Evolutionary conservation across 35 echinoderm and acorn worm species (phyloP).

Genomic region (Chiridota heheva): DNA sequence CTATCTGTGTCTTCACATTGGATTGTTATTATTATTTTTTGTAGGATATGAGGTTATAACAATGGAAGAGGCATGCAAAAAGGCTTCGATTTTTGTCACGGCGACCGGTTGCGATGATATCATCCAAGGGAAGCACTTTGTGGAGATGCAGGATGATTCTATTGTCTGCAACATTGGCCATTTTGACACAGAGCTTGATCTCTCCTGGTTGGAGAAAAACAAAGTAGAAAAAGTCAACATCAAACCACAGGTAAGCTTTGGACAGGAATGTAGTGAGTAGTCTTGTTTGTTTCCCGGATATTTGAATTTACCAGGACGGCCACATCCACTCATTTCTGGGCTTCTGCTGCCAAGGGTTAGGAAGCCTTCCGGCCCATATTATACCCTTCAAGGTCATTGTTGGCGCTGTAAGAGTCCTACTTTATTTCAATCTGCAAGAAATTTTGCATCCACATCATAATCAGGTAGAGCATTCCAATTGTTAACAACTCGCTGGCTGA

Average conservation of each 20-base stretch:
- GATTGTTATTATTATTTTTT: too few relatives aligned
- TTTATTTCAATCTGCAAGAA: neutral
- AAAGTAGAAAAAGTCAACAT: conserved; percentile 68
- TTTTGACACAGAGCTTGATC: conserved; percentile 96
- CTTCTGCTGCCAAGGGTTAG: too few relatives aligned
- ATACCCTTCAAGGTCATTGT: too few relatives aligned
- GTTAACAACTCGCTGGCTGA: too few relatives aligned
- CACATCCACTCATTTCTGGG: too few relatives aligned
- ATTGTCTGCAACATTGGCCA: conserved; percentile 99
- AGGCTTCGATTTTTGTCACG: conserved; percentile 84
- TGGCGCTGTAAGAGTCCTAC: neutral
- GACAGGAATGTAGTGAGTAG: neutral
- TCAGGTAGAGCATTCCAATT: too few relatives aligned
- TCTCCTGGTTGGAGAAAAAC: conserved; percentile 77
- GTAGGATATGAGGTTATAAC: conserved; percentile 93
- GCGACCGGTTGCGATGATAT: conserved; percentile 89
- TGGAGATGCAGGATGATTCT: conserved; percentile 79
- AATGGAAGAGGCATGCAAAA: conserved; percentile 84
- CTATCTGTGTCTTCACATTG: too few relatives aligned
- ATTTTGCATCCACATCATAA: too few relatives aligned
- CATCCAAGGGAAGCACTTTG: conserved; percentile 71
- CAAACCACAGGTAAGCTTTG: conserved; percentile 85
- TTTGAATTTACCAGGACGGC: neutral
- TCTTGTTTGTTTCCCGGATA: neutral
- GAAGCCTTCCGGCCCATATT: too few relatives aligned